Evolutionary conservation across 2,888 invertebrate species (phyloP), one percentile per base, ranked within the genome.

Genomic region (Diaprepes abbreviatus): DNA sequence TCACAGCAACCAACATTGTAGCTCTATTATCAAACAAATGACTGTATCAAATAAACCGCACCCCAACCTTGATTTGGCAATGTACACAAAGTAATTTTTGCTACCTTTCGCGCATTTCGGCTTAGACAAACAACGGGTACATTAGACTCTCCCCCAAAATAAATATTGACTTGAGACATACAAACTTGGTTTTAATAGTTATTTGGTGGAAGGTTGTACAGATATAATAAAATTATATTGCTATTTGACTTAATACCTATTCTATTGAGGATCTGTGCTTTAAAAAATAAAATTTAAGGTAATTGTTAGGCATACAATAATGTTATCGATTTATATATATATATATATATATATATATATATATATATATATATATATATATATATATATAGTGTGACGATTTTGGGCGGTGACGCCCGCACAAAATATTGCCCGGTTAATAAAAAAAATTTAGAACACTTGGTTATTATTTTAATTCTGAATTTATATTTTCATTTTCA

Each of bases 71-170:
- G 67, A 67, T 67, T 67, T 67, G 52, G 38, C 55, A 62, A 45
- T 14, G 48, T 62, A 67, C 60, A 67, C 60, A 67, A 12, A 45
- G 60, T 62, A 67, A 67, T 67, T 67, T 67, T 67, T 67, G 67
- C 60, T 67, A 62, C 67, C 67, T 62, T 62, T 67, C 35, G 60
- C 59, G 50, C 59, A 50, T 66, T 66, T 52, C 12, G 38, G 59
- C 66, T 43, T 28, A 38, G 58, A 38, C 66, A 66, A 66, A 66
- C 45, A 60, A 55, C 43, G 17, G 59, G 24, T 52, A 62, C 62
- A 67, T 67, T 67, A 67, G 60, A 54, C 54, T 21, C 67, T 24
- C 67, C 67, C 67, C 31, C n/a, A 35, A 50, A 33, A 45, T 43
- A 67, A 67, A 67, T 67, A 67, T 67, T 67, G 40, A 24, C 31